Base-by-base conservation (phyloP, 2,888 invertebrate genomes). In the Dusona sp. region DNA sequence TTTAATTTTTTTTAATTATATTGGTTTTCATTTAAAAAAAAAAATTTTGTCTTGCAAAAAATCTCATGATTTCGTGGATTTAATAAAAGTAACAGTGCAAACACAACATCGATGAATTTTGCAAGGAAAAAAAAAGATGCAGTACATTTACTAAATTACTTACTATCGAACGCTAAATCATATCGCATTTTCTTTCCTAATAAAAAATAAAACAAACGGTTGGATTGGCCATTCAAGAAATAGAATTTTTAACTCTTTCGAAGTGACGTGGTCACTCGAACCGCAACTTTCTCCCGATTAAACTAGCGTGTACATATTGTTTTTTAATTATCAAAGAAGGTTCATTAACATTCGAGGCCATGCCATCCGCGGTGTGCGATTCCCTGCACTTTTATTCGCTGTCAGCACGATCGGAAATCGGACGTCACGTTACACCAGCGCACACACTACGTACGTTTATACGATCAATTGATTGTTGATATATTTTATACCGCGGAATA, bases 281-380 rank as follows among this genome's bases (percentile, higher is more conserved):
- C 29, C 54, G 38, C 57, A 79, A 79, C 84, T 84, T 84, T 84
- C 84, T 84, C 84, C 11, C 51, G 70, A 79, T 64, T 64, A 33
- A 70, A 75, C 68, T 61, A 19, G 3, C 33, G 36, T 57, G 22
- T 78, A n/a, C 48, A 45, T 25, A 19, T 45, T 45, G 2, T 22
- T 29, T 61, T 75, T 33, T 29, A 67, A 67, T 75, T 57, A 33
- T 81, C 70, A 61, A 80, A 65, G 73, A 81, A 61, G 57, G 57
- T 73, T 81, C 72, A 81, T 85, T 81, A 78, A 81, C 67, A 85
- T 85, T 81, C 81, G 81, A 81, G 81, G 72, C 77, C 84, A 78
- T 33, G 51, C 68, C 16, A 48, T 25, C 19, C 48, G 19, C 4
- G 29, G 57, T 29, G 61, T 29, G 25, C 61, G 73, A 61, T 22